Evolutionary conservation across 2,888 invertebrate genomes (phyloP).

Genomic region (Philhelius pedissequus): DNA sequence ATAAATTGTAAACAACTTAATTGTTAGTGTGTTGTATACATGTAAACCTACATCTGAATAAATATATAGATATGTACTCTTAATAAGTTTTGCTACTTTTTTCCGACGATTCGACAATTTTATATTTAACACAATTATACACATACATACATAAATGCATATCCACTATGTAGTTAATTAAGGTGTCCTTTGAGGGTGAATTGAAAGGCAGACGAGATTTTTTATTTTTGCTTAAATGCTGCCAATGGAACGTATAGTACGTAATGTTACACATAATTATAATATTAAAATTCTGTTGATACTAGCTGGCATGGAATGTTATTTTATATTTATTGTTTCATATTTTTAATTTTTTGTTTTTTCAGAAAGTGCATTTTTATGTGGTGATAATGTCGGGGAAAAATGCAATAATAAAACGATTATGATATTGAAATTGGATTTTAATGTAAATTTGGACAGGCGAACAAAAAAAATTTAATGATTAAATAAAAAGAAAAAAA

Average conservation of each 20-base stretch:
- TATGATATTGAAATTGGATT: conserved; percentile 59
- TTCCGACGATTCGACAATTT: background rate
- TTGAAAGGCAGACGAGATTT: conserved; percentile 16
- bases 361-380: conserved; percentile 11
- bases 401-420: conserved; percentile 57
- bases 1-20: background rate
- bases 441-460: conserved; percentile 31
- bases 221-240: background rate
- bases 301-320: conserved; percentile 36
- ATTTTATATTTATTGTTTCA: background rate
- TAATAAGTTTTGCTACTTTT: conserved; percentile 9
- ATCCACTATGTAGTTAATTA: conserved; percentile 37
- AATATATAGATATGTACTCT: background rate
- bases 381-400: background rate
- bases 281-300: conserved; percentile 67
- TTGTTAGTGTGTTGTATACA: background rate
- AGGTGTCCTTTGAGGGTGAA: conserved; percentile 40
- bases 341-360: background rate
- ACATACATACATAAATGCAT: background rate
- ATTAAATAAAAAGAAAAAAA: background rate
- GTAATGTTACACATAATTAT: conserved; percentile 57
- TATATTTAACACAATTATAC: background rate
- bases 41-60: background rate
- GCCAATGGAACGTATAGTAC: conserved; percentile 1
- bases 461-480: background rate